Evolutionary conservation across 2,113 vertebrate species (phyloP).

Genomic region (Syngnathus scovelli): DNA sequence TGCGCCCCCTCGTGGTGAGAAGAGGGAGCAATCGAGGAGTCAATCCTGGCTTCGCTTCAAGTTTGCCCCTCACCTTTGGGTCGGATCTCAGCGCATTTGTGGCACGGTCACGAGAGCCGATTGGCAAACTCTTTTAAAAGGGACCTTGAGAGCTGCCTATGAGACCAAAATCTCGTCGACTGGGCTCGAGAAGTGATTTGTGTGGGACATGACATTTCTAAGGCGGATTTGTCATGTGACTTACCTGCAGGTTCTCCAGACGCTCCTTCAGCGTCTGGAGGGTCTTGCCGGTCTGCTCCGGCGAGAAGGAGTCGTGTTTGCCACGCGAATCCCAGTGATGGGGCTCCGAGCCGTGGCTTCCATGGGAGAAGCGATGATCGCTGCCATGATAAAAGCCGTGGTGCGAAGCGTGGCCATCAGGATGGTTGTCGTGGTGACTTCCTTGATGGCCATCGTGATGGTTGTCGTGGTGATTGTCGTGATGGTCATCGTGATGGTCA

Average conservation of each 20-base stretch:
- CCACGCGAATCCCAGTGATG: conserved; percentile 52
- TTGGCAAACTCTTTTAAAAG: not conserved
- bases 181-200: not conserved
- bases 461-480: conserved; percentile 27
- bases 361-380: conserved; percentile 56
- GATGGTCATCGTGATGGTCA: conserved; percentile 44
- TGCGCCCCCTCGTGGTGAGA: conserved; percentile 40
- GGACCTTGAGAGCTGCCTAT: no score
- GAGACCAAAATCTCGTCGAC: not conserved
- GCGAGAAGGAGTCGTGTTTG: conserved; percentile 60
- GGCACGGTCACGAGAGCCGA: conserved; percentile 8
- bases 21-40: conserved; percentile 13
- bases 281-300: conserved; percentile 73
- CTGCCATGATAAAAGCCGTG: conserved; percentile 36
- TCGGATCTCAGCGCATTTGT: conserved; percentile 28
- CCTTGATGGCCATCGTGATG: conserved; percentile 44
- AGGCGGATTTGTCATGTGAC: not conserved
- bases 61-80: conserved; percentile 38
- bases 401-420: conserved; percentile 23
- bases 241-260: conserved; percentile 76
- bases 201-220: not conserved
- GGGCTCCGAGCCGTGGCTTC: conserved; percentile 47
- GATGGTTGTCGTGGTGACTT: conserved; percentile 37
- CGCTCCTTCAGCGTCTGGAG: conserved; percentile 76
- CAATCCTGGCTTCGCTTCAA: conserved; percentile 28